Conservation (phyloP, 2,113 vertebrate species). For the Cavia porcellus region DNA sequence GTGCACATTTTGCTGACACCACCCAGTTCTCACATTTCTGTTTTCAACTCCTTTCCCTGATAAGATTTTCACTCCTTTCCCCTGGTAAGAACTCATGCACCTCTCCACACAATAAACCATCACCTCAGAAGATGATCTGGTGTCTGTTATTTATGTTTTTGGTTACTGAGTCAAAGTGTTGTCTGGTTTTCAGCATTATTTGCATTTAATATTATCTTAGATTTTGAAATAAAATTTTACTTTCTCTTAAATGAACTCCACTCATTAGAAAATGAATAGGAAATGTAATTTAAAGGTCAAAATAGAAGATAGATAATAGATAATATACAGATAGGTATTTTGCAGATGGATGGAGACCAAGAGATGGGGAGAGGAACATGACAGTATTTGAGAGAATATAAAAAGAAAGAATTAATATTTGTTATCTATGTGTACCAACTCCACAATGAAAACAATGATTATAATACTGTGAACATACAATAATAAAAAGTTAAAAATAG, state of each 20-base stretch:
- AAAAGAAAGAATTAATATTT: background rate
- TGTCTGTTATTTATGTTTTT: background rate
- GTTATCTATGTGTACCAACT: background rate
- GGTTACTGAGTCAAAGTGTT: background rate
- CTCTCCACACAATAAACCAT: background rate
- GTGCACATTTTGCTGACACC: background rate
- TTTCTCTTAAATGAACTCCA: background rate
- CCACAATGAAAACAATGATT: background rate
- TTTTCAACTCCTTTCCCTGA: background rate
- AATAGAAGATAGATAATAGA: background rate
- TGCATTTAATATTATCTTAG: background rate
- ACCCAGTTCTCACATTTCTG: background rate
- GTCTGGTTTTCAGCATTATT: background rate
- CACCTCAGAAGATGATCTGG: background rate
- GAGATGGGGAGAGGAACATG: too few species aligned
- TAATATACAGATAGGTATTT: background rate
- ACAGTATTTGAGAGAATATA: too few species aligned
- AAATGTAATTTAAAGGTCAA: background rate
- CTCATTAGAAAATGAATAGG: background rate
- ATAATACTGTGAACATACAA: background rate
- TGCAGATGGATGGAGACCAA: background rate
- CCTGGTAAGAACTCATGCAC: background rate
- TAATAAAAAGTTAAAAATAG: background rate
- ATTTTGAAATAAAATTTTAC: background rate
- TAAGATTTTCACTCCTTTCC: background rate